Conservation (phyloP, 2,888 invertebrate species). For the Lypha dubia region DNA sequence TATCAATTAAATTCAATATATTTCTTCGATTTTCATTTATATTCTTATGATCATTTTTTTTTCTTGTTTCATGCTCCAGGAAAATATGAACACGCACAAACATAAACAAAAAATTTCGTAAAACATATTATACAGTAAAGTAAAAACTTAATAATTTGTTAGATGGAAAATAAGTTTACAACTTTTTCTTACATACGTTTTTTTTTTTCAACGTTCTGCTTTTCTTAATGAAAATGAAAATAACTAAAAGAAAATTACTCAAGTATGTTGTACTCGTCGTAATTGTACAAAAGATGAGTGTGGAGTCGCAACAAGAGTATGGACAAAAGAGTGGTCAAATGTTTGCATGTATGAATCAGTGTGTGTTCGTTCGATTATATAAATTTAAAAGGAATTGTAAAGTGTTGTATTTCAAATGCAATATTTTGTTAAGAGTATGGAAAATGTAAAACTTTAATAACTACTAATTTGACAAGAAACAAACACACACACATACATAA, state of each 20-base stretch:
- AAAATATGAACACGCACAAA: slow-evolving; percentile 41
- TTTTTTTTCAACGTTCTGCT: slow-evolving; percentile 21
- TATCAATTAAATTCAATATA: slow-evolving; percentile 72
- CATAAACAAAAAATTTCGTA: slow-evolving; percentile 46
- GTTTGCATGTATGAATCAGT: background rate
- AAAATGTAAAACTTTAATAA: slow-evolving; percentile 69
- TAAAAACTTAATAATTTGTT: slow-evolving; percentile 67
- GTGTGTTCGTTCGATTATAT: slow-evolving; percentile 6
- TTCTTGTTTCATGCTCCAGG: slow-evolving; percentile 1
- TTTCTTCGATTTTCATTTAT: slow-evolving; percentile 56
- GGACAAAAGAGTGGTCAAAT: slow-evolving; percentile 43
- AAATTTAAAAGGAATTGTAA: slow-evolving; percentile 16
- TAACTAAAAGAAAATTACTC: slow-evolving; percentile 52
- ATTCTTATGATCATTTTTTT: slow-evolving; percentile 7
- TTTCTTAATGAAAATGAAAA: slow-evolving; percentile 59
- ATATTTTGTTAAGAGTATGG: slow-evolving; percentile 68
- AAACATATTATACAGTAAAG: slow-evolving; percentile 59
- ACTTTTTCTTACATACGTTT: slow-evolving; percentile 27
- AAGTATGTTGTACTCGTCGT: slow-evolving; percentile 45
- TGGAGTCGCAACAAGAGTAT: background rate
- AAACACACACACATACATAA: slow-evolving; percentile 10
- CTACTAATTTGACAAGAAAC: slow-evolving; percentile 65
- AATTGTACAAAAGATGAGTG: background rate
- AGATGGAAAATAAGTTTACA: slow-evolving; percentile 56
- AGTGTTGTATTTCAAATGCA: slow-evolving; percentile 68